These are phyloP conservation scores for Artibeus lituratus DNA, from an alignment of 2,797 vertebrate genomes.

Conservation along the genomic window DNA sequence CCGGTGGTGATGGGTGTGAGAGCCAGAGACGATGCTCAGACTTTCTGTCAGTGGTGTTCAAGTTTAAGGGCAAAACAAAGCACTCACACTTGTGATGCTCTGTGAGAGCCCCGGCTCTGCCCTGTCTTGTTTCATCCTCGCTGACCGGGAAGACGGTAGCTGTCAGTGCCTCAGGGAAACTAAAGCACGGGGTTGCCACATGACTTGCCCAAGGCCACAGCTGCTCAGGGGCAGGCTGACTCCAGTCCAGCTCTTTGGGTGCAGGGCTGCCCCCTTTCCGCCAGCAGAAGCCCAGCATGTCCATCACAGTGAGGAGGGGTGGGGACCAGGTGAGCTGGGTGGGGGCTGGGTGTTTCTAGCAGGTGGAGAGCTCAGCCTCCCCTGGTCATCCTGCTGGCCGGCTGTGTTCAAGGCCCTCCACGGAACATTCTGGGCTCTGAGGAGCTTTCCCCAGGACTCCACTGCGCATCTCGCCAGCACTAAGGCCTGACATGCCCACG, in stretches of 20 bases:
- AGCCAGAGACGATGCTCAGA: neutral
- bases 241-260: neutral
- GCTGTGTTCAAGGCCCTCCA: neutral
- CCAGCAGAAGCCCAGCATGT: neutral
- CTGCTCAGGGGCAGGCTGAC: fast-evolving
- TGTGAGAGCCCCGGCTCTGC: neutral
- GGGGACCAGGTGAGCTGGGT: neutral
- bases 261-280: neutral
- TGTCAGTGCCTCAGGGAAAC: fast-evolving
- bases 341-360: neutral
- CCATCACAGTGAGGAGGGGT: neutral
- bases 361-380: neutral
- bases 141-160: fast-evolving
- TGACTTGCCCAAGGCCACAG: neutral
- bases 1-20: neutral
- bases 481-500: neutral
- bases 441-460: neutral
- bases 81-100: too few species aligned
- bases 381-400: fast-evolving
- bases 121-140: neutral
- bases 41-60: neutral
- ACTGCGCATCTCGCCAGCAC: neutral
- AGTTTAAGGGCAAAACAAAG: neutral
- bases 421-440: neutral
- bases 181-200: too few species aligned